Conservation (phyloP, 2,888 invertebrate species). For the Tenthredo mesomela region DNA sequence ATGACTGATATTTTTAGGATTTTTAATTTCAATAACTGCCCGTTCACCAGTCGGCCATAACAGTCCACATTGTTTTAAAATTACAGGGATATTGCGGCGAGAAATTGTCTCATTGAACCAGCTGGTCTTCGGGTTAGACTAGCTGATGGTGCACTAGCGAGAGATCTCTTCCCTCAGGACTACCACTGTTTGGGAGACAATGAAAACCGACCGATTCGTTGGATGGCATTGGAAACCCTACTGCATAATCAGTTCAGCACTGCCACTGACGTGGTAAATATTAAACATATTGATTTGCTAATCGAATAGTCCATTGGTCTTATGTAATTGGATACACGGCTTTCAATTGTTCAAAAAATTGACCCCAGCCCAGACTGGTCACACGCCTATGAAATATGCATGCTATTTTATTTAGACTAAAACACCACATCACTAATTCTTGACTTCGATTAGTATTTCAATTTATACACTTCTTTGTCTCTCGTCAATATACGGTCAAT, state of each 20-base stretch:
- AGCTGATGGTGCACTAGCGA: slow-evolving; percentile 92
- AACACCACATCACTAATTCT: slow-evolving; percentile 58
- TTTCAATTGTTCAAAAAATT: slow-evolving; percentile 31
- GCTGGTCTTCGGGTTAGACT: slow-evolving; percentile 88
- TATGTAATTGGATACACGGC: not conserved
- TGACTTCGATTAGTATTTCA: slow-evolving; percentile 52
- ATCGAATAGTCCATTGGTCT: not conserved
- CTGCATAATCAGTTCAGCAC: slow-evolving; percentile 90
- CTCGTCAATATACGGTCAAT: not conserved
- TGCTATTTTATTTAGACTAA: slow-evolving; percentile 58
- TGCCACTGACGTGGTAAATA: slow-evolving; percentile 91
- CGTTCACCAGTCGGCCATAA: not conserved
- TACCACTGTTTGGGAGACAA: slow-evolving; percentile 97
- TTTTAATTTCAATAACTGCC: not conserved
- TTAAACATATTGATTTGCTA: slow-evolving; percentile 46
- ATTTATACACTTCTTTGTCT: slow-evolving; percentile 1
- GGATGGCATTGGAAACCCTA: slow-evolving; percentile 94
- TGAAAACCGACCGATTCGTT: slow-evolving; percentile 95
- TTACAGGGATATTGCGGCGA: slow-evolving; percentile 89
- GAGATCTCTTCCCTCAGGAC: slow-evolving; percentile 95
- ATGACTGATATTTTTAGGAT: not conserved
- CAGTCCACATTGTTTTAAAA: not conserved
- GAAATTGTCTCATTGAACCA: slow-evolving; percentile 88
- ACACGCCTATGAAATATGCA: not conserved
- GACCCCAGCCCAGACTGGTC: not conserved